Base-by-base conservation (phyloP, 2,888 invertebrate species). In the Ectobius pallidus region DNA sequence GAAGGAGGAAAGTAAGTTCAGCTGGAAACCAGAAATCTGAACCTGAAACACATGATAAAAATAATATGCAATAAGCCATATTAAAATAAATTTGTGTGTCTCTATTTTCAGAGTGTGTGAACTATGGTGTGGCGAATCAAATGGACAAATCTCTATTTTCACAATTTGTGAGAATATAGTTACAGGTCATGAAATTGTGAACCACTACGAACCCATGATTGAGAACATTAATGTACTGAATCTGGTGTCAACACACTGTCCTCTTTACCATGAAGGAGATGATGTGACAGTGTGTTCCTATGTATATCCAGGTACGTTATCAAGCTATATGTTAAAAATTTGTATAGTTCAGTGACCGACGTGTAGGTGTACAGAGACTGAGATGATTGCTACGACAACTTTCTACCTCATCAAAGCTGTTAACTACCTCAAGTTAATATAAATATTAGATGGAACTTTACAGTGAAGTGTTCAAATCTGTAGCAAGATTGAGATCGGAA, bases 111-210 rank as follows among this genome's bases (percentile, higher is more conserved):
- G 79, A 62, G 76, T 82, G 25, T 87, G 91, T 78, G 94, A 95
- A 81, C 82, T 96, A 18, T 97, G 97, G 97, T 93, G 95, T 78
- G 97, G 97, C 0, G 95, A 95, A 78, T 87, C 89, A 34, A 89
- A 89, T 74, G 95, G 94, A 0, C 90, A 89, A 69, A 90, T 97
- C 76, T 90, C 91, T 67, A 89, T 94, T 25, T 96, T 95, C 81
- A 85, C 89, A 0, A 85, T 96, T 69, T 88, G 88, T 77, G 89
- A 88, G 73, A 87, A 89, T 44, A 87, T 91, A 4, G 93, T 94
- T 49, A 86, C 91, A 32, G 89, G 89, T 9, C 95, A 95, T 77
- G 92, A 92, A 78, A 83, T 87, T 0, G 83, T 92, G 71, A 85
- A 87, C 73, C 91, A 92, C 81, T 87, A 85, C 77, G 85, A 87